These are phyloP conservation scores for Rousettus madagascariensis DNA, from an alignment of 2,797 vertebrate genomes.

Conservation along the genomic window DNA sequence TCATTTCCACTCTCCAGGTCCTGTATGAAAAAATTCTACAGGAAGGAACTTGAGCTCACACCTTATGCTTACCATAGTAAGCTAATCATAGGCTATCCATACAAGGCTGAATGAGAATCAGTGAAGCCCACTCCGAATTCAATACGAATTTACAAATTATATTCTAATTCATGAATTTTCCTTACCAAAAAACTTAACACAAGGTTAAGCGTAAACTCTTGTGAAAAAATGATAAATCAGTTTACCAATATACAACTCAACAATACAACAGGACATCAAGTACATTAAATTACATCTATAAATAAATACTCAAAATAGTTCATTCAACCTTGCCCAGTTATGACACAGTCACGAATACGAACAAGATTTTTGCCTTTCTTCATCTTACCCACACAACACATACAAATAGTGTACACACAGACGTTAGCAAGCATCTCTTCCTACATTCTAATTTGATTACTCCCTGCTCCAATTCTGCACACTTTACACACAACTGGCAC, in stretches of 20 bases:
- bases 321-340: background rate
- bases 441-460: background rate
- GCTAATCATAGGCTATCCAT: background rate
- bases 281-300: background rate
- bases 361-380: background rate
- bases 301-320: background rate
- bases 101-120: background rate
- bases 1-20: background rate
- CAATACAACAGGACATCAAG: background rate
- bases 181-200: background rate
- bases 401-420: background rate
- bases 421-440: background rate
- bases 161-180: background rate
- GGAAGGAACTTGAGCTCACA: background rate
- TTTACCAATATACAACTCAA: background rate
- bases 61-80: background rate
- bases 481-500: background rate
- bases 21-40: background rate
- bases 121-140: background rate
- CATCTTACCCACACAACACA: background rate
- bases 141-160: background rate
- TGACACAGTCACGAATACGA: background rate
- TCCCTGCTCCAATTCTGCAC: background rate
- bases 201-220: constrained; percentile 22
- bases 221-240: constrained; percentile 4